phyloP scores from a whole-genome alignment of 2,888 invertebrate species.

The Eupithecia inturbata region DNA sequence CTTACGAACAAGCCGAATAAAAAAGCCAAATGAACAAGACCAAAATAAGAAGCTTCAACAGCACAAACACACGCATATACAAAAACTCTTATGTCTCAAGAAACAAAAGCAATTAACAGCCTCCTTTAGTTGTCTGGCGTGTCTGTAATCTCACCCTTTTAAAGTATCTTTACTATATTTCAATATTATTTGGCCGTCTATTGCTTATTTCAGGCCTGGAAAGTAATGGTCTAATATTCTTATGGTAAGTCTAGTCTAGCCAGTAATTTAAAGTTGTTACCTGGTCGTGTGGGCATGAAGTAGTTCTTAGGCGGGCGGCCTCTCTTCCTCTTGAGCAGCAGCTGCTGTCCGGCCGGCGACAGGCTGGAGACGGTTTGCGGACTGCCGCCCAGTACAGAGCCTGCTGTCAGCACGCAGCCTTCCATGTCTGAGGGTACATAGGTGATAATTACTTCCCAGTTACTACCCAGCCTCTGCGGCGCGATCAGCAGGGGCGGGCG shows the following conservation, averaged over 20 bases:
- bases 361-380: slow-evolving; percentile 50
- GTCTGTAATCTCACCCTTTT: too few relatives aligned
- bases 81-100: too few relatives aligned
- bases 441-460: too few relatives aligned
- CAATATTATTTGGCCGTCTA: too few relatives aligned
- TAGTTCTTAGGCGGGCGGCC: slow-evolving; percentile 81
- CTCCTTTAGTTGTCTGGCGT: too few relatives aligned
- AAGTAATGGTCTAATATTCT: too few relatives aligned
- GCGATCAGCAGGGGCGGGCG: too few relatives aligned
- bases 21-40: slow-evolving; percentile 47
- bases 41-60: neutral
- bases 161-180: too few relatives aligned
- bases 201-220: too few relatives aligned
- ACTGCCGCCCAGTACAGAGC: slow-evolving; percentile 60
- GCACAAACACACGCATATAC: slow-evolving; percentile 12
- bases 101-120: too few relatives aligned
- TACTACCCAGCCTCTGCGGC: too few relatives aligned
- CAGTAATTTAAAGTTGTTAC: slow-evolving; percentile 50
- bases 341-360: slow-evolving; percentile 64
- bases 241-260: too few relatives aligned
- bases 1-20: neutral
- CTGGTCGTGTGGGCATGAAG: slow-evolving; percentile 62
- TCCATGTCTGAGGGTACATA: slow-evolving; percentile 73
- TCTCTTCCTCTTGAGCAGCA: slow-evolving; percentile 73
- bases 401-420: slow-evolving; percentile 76